Evolutionary conservation across 2,113 vertebrate species (phyloP).

Genomic region (Phrynosoma blainvillii): DNA sequence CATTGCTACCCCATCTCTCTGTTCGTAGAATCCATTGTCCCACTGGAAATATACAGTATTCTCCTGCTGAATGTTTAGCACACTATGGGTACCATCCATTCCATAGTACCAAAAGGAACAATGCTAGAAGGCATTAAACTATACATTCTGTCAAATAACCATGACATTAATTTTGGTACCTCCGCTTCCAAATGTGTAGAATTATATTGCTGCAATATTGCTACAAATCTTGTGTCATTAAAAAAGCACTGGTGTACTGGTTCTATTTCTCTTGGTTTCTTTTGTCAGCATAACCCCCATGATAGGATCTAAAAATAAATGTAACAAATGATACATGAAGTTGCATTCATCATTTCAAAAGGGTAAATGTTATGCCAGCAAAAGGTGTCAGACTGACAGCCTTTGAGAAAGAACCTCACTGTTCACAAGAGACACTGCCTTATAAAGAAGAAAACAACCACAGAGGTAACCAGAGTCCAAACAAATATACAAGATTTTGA

Average conservation of each 20-base stretch:
- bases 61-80: constrained; percentile 22
- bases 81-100: not conserved
- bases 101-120: not conserved
- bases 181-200: not conserved
- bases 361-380: constrained; percentile 3
- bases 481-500: not conserved
- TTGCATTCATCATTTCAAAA: constrained; percentile 26
- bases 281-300: constrained; percentile 20
- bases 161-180: not conserved
- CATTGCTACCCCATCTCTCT: too few species aligned
- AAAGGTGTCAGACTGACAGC: constrained; percentile 14
- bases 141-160: not conserved
- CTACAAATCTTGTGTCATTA: constrained; percentile 11
- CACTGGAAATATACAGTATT: constrained; percentile 33
- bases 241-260: not conserved
- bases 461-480: not conserved
- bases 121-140: constrained; percentile 26
- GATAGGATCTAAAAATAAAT: constrained; percentile 3
- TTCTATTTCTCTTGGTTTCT: not conserved
- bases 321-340: constrained; percentile 11
- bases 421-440: not conserved
- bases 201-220: not conserved
- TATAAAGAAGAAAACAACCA: not conserved
- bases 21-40: too few species aligned
- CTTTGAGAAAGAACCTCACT: not conserved